Evolutionary conservation across 2,888 invertebrate genomes (phyloP).

Genomic region (Apomyelois bistriatella): DNA sequence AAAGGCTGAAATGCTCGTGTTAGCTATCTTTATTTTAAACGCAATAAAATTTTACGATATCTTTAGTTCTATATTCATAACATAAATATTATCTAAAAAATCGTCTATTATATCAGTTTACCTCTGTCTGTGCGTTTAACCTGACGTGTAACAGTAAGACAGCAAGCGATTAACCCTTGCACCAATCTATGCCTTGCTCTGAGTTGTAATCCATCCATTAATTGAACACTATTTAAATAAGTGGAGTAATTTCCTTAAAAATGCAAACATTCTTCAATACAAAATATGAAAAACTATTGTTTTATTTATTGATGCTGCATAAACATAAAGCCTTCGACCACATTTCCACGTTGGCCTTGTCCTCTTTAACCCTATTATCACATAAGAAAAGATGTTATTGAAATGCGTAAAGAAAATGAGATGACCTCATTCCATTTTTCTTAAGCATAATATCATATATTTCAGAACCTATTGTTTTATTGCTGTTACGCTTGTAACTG

Average conservation of each 20-base stretch:
- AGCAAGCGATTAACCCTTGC: no score
- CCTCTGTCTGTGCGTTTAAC: not conserved
- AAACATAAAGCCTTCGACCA: conserved; percentile 4
- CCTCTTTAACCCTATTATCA: conserved; percentile 6
- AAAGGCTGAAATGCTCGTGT: no score
- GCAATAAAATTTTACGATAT: no score
- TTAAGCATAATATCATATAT: conserved; percentile 1
- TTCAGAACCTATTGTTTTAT: not conserved
- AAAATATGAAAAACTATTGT: not conserved
- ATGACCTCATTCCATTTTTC: conserved; percentile 8
- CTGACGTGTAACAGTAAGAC: no score
- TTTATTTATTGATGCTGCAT: not conserved
- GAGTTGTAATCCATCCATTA: not conserved
- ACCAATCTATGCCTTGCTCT: no score
- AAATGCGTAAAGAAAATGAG: not conserved
- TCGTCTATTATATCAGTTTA: not conserved
- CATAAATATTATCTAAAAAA: no score
- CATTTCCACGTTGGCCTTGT: not conserved
- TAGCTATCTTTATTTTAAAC: no score
- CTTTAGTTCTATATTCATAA: no score
- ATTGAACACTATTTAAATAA: not conserved
- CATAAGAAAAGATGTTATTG: not conserved
- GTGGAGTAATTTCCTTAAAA: not conserved
- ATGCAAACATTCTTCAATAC: no score
- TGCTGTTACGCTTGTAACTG: not conserved